Evolutionary conservation across 2,888 invertebrate species (phyloP).

Genomic region (Acanthosoma haemorrhoidale): DNA sequence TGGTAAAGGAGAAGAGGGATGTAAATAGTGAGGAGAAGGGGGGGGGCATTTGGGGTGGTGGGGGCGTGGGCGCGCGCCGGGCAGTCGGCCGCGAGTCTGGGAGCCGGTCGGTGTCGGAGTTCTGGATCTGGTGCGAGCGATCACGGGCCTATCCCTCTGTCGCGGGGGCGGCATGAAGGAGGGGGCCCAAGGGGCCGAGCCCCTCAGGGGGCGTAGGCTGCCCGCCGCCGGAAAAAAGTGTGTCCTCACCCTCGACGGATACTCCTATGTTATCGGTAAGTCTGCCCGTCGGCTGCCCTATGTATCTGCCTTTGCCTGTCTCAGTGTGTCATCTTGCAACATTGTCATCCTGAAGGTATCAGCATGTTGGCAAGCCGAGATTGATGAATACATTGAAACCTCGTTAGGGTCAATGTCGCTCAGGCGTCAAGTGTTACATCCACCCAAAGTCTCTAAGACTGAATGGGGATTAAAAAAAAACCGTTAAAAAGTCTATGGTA

Average conservation of each 20-base stretch:
- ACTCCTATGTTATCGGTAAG: conserved; percentile 84
- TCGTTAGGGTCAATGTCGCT: no score
- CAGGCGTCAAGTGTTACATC: no score
- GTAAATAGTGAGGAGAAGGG: not conserved
- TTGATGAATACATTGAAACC: no score
- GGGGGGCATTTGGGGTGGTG: not conserved
- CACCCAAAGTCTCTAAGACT: no score
- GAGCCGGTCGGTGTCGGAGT: conserved; percentile 13
- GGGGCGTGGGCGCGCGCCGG: conserved; percentile 15
- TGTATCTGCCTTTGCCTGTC: no score
- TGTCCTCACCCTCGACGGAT: conserved; percentile 77
- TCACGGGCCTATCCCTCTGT: conserved; percentile 19
- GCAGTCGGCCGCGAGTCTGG: not conserved
- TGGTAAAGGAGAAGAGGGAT: not conserved
- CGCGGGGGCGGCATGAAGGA: conserved; percentile 23
- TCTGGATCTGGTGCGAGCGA: conserved; percentile 23
- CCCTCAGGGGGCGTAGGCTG: conserved; percentile 31
- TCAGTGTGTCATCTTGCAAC: no score
- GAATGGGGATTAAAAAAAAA: no score
- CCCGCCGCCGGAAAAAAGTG: conserved; percentile 54
- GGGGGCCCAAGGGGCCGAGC: conserved; percentile 24
- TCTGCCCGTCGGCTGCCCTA: conserved; percentile 36
- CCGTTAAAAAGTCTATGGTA: no score
- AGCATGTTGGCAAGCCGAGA: no score
- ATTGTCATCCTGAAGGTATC: no score